Evolutionary conservation across 2,113 vertebrate genomes (phyloP).

Genomic region (Phocoena sinus): DNA sequence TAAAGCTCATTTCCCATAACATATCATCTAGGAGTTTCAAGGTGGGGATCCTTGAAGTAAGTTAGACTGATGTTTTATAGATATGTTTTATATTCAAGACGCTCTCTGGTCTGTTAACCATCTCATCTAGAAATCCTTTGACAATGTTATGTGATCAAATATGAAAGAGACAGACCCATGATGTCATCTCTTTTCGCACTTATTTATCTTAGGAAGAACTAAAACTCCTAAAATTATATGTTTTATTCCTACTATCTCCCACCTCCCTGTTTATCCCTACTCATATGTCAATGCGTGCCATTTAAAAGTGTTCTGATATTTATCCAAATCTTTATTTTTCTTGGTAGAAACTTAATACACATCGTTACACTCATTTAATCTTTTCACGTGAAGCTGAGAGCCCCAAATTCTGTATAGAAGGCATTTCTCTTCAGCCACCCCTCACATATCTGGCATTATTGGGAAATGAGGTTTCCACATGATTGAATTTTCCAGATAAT

Average conservation of each 20-base stretch:
- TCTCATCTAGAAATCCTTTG: neutral
- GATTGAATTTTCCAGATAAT: constrained; percentile 73
- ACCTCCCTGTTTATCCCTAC: constrained; percentile 1
- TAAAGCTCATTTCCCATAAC: neutral
- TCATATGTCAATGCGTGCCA: constrained; percentile 38
- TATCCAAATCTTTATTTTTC: constrained; percentile 60
- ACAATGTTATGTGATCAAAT: neutral
- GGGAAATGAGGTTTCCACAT: constrained; percentile 64
- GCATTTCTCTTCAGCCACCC: constrained; percentile 53
- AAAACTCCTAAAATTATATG: neutral
- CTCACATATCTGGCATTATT: constrained; percentile 65
- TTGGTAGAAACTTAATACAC: constrained; percentile 55
- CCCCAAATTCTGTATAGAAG: constrained; percentile 16
- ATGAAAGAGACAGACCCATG: neutral
- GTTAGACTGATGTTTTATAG: neutral
- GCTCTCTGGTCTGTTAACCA: neutral
- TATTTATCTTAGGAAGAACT: neutral
- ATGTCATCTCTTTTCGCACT: neutral
- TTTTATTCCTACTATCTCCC: constrained; percentile 6
- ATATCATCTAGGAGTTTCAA: neutral
- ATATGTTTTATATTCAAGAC: neutral
- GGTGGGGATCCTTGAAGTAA: neutral
- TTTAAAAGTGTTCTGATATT: constrained; percentile 51
- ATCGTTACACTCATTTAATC: constrained; percentile 66
- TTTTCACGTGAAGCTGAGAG: constrained; percentile 49